Evolutionary conservation across 2,888 invertebrate species (phyloP), one percentile per base, ranked within the genome.

Genomic region (Cephus pygmeus): DNA sequence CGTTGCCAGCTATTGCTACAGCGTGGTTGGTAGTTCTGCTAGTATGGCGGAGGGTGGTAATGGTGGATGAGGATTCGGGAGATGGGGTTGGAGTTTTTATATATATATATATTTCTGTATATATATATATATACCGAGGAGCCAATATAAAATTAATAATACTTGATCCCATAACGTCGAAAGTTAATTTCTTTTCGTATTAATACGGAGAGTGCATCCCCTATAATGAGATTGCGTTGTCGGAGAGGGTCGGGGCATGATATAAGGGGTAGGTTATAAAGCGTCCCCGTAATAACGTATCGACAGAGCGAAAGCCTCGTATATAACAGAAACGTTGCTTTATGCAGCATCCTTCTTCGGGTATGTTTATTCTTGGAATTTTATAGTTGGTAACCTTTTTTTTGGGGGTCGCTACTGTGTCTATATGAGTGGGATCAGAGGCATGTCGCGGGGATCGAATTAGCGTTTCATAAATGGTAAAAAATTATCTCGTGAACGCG

Each of bases 141-240:
- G 85, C 85, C 87, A 89, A 89, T 88, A 88, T 87, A 88, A 90
- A 89, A 86, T 89, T 87, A 88, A 89, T 88, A 88, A 89, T 86
- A 88, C 88, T 87, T 88, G 88, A 90, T 90, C 87, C 87, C 85
- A 81, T 86, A 87, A 87, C 87, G 86, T 86, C 83, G 87, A 90
- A 90, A 90, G 88, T 89, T 90, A 90, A 90, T 91, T 89, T 87
- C 88, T 89, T 87, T 87, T 85, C 88, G 89, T 87, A 91, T 89
- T 90, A 90, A 90, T 90, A 90, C 88, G 84, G 85, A 82, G 87
- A 87, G 87, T 87, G 89, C 86, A 88, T 86, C 87, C 83, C 83
- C 85, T 83, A 85, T 89, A 89, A 89, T 89, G 89, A 89, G 87
- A 89, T 88, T 88, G 88, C 86, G 85, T 83, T 83, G 83, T 81